These are phyloP conservation scores for Rhogogaster chlorosoma DNA, from an alignment of 2,888 invertebrate genomes.

Conservation along the genomic window DNA sequence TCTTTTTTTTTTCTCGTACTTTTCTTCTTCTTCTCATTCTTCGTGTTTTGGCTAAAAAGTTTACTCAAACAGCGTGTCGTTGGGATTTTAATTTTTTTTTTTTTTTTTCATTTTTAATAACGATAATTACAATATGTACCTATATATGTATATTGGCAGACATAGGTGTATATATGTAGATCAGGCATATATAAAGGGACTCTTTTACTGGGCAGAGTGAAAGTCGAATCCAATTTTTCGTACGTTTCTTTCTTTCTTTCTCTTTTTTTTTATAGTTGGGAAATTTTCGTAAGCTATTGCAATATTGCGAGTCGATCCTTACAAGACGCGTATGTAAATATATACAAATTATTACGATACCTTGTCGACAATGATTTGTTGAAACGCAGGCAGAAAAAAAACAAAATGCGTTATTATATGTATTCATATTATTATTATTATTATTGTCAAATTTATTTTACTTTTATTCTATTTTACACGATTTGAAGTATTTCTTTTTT, in stretches of 20 bases:
- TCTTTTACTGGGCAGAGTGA: background rate
- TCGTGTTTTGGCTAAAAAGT: background rate
- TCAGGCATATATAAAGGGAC: background rate
- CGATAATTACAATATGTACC: background rate
- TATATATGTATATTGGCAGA: background rate
- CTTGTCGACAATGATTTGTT: background rate
- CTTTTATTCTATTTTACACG: background rate
- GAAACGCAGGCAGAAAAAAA: background rate
- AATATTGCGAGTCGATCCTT: too few relatives aligned
- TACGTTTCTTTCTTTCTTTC: background rate
- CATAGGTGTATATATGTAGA: background rate
- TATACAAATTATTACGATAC: background rate
- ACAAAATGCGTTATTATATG: background rate
- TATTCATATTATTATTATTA: background rate
- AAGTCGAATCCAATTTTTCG: background rate
- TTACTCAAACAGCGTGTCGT: background rate
- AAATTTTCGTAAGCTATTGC: too few relatives aligned
- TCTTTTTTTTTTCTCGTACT: conserved; percentile 45
- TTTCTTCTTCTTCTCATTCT: background rate
- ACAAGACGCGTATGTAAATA: background rate
- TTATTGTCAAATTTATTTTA: background rate
- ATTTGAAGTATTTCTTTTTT: background rate
- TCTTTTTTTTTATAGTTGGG: too few relatives aligned
- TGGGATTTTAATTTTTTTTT: background rate
- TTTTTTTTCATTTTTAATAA: background rate